Evolutionary conservation across 2,888 invertebrate species (phyloP).

Genomic region (Drosophila niveifrons): DNA sequence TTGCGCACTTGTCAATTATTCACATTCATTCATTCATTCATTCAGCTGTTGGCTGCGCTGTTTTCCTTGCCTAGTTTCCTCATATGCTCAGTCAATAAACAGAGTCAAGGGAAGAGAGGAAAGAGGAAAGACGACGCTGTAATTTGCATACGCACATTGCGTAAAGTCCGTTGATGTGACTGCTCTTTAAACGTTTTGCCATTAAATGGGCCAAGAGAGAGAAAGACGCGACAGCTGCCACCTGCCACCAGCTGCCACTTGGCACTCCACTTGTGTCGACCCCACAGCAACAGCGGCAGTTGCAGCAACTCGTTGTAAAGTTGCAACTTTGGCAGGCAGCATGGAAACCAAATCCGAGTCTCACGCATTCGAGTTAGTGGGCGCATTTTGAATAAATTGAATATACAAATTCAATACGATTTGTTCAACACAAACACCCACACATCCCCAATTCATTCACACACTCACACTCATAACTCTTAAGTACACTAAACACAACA

Average conservation of each 20-base stretch:
- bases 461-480: background rate
- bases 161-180: constrained; percentile 27
- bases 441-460: constrained; percentile 7
- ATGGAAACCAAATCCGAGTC: background rate
- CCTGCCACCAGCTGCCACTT: constrained; percentile 18
- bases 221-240: background rate
- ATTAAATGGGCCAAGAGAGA: constrained; percentile 16
- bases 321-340: constrained; percentile 13
- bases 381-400: constrained; percentile 33
- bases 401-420: constrained; percentile 48
- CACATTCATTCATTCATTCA: constrained; percentile 36
- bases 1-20: constrained; percentile 62
- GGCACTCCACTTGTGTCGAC: constrained; percentile 5
- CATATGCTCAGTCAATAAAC: constrained; percentile 39
- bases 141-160: constrained; percentile 54
- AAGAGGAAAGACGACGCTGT: background rate
- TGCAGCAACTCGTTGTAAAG: background rate
- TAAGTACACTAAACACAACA: background rate
- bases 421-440: constrained; percentile 30
- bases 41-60: constrained; percentile 36
- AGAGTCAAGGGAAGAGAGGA: background rate
- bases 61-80: constrained; percentile 57
- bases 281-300: constrained; percentile 3
- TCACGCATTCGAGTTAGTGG: constrained; percentile 32
- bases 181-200: constrained; percentile 21